Percentiles rank a stretch among this genome's conserved stretches.
Evolutionary conservation across 2,888 invertebrate species (phyloP).

Genomic region (Athetis lepigone): DNA sequence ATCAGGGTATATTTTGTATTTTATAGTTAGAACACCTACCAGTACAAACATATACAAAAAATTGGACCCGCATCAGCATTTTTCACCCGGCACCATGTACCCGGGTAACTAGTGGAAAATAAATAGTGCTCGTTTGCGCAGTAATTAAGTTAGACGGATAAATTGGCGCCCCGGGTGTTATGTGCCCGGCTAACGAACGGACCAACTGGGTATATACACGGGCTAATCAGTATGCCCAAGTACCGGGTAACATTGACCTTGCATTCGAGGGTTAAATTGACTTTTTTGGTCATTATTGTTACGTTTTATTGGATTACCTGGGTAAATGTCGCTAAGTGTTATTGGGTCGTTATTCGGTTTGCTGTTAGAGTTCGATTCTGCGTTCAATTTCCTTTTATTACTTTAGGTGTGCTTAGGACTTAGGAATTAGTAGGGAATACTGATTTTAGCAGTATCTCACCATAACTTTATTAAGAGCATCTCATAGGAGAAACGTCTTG

Average conservation of each 20-base stretch:
- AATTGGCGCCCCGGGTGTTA: constrained; percentile 79
- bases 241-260: constrained; percentile 46
- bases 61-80: constrained; percentile 28
- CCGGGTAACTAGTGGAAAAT: constrained; percentile 68
- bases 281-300: constrained; percentile 40
- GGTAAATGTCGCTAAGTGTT: constrained; percentile 42
- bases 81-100: constrained; percentile 41
- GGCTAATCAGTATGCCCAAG: constrained; percentile 60
- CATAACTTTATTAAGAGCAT: constrained; percentile 3
- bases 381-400: constrained; percentile 17
- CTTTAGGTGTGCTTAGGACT: not conserved
- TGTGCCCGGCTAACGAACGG: constrained; percentile 73
- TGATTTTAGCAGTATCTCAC: too few relatives aligned
- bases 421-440: not conserved
- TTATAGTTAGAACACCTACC: not conserved
- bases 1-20: not conserved
- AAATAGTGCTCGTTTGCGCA: constrained; percentile 76
- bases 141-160: constrained; percentile 81
- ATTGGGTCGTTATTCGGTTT: constrained; percentile 29
- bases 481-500: too few relatives aligned
- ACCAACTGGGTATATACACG: constrained; percentile 45
- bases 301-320: constrained; percentile 37
- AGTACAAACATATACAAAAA: not conserved
- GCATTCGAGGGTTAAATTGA: constrained; percentile 25
- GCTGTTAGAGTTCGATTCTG: not conserved